Conservation (phyloP, 23 tunicate species). For the Ascidia mentula region DNA sequence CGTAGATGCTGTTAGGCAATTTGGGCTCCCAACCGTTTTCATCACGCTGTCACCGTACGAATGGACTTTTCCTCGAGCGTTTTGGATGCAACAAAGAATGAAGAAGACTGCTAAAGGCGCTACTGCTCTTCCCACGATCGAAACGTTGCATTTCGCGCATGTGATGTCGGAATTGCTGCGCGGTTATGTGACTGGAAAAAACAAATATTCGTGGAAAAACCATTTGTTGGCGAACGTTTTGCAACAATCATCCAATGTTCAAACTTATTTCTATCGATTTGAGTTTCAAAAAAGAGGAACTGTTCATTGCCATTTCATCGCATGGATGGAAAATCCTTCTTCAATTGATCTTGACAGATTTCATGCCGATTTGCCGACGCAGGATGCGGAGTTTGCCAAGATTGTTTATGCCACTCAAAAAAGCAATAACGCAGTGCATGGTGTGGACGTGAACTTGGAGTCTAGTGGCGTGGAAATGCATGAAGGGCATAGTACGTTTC, state of each 20-base stretch:
- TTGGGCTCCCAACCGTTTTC: not conserved
- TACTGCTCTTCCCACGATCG: not conserved
- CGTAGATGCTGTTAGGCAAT: not conserved
- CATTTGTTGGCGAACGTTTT: not conserved
- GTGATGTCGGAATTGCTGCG: not conserved
- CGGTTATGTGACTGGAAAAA: not conserved
- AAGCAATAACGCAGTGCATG: not conserved
- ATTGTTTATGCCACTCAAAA: not conserved
- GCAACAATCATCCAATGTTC: not conserved
- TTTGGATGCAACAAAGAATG: not conserved
- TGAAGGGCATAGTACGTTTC: not conserved
- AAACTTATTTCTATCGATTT: not conserved
- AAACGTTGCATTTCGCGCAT: not conserved
- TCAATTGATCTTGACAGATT: not conserved
- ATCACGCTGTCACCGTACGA: not conserved
- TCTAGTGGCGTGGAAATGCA: not conserved
- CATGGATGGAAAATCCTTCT: not conserved
- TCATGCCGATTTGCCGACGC: not conserved
- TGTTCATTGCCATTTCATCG: not conserved
- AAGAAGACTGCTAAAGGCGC: not conserved
- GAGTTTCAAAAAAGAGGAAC: constrained; percentile 10
- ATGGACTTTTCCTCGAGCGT: not conserved
- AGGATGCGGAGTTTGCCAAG: not conserved
- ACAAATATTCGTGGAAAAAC: not conserved
- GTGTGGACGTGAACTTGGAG: not conserved